A percentile compares a stretch with the other conserved stretches of the same genome.
Evolutionary conservation across 1,140 invertebrate genomes (phyloP).

Genomic region (Rhynchophorus ferrugineus): DNA sequence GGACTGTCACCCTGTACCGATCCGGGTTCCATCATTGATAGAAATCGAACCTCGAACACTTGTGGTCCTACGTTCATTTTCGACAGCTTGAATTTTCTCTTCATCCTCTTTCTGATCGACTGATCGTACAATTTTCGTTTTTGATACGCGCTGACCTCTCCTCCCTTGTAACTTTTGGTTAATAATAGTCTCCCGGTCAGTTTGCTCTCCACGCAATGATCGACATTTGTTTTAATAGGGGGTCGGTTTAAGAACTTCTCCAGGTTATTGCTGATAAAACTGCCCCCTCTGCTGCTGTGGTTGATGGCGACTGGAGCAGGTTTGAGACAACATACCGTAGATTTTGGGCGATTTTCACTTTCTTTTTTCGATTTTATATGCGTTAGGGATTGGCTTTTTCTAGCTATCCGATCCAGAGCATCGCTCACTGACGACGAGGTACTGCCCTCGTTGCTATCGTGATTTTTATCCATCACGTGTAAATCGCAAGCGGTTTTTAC

Average conservation of each 20-base stretch:
- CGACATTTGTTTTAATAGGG: conserved; percentile 6
- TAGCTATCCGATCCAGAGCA: too few species aligned
- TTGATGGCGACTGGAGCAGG: neutral
- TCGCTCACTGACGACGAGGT: conserved; percentile 13
- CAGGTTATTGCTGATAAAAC: conserved; percentile 7
- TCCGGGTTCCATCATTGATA: conserved; percentile 12
- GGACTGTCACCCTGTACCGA: too few species aligned
- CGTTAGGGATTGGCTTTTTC: conserved; percentile 12
- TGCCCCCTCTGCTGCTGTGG: conserved; percentile 1
- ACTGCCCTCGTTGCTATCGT: conserved; percentile 1
- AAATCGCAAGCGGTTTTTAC: too few species aligned
- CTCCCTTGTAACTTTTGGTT: conserved; percentile 21
- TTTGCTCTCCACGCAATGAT: conserved; percentile 10
- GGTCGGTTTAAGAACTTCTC: conserved; percentile 18
- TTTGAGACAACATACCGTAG: conserved; percentile 1
- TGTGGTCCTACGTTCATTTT: conserved; percentile 16
- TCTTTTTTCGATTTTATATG: neutral
- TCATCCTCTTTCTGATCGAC: conserved; percentile 21
- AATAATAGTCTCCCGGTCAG: conserved; percentile 19
- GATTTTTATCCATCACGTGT: too few species aligned
- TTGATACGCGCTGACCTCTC: conserved; percentile 22
- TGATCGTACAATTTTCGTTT: conserved; percentile 26
- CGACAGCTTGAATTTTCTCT: conserved; percentile 11
- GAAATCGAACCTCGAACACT: conserved; percentile 23
- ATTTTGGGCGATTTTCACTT: conserved; percentile 5